phyloP scores from a whole-genome alignment of 2,888 invertebrate species.

The Lacanobia wlatinum region DNA sequence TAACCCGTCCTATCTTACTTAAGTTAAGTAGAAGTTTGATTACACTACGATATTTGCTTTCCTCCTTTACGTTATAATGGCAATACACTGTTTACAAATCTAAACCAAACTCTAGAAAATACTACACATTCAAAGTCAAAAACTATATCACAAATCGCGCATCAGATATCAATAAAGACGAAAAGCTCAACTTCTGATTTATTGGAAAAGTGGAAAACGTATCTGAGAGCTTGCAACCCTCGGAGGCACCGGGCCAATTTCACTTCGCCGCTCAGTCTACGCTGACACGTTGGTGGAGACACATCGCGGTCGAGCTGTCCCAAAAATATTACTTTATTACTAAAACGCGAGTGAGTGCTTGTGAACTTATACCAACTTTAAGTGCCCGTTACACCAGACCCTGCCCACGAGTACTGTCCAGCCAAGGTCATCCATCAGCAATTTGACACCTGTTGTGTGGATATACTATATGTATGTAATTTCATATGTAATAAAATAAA shows the following conservation, averaged over 20 bases:
- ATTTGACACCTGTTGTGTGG: conserved; percentile 87
- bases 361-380: conserved; percentile 78
- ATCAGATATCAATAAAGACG: conserved; percentile 7
- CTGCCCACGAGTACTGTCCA: conserved; percentile 74
- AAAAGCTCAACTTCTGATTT: conserved; percentile 54
- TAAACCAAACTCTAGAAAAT: not conserved
- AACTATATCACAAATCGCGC: not conserved
- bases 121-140: not conserved
- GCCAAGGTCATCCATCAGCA: conserved; percentile 83
- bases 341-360: conserved; percentile 84
- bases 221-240: conserved; percentile 79
- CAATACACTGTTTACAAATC: not conserved
- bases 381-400: conserved; percentile 73
- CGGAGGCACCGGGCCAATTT: conserved; percentile 74
- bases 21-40: not conserved
- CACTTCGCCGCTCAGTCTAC: conserved; percentile 80
- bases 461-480: conserved; percentile 82
- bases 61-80: not conserved
- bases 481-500: conserved; percentile 68
- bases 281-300: conserved; percentile 76
- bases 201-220: conserved; percentile 69
- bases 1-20: not conserved
- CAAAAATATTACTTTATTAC: conserved; percentile 71
- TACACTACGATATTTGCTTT: not conserved
- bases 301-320: conserved; percentile 68